A percentile compares a stretch with the other conserved stretches of the same genome.
Conservation (phyloP, 1,140 invertebrate genomes). For the Whitmania pigra region DNA sequence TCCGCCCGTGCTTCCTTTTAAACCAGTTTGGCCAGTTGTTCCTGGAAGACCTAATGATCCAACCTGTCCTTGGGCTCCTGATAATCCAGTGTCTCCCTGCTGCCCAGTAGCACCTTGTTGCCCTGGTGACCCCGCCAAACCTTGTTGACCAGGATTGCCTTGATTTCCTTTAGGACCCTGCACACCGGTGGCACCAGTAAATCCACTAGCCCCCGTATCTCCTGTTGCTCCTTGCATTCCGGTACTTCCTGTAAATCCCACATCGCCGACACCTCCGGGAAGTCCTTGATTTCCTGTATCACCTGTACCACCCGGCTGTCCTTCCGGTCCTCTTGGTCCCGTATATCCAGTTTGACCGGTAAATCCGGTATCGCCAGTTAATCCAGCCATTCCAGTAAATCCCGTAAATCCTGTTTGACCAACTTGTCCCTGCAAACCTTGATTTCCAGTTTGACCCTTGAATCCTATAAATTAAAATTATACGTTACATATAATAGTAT, state of each 20-base stretch:
- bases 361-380: too few relatives aligned
- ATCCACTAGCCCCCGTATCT: neutral
- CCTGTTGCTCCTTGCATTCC: neutral
- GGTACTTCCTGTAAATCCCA: neutral
- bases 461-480: too few relatives aligned
- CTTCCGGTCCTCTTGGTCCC: too few relatives aligned
- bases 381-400: too few relatives aligned
- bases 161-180: neutral
- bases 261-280: neutral
- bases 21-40: conserved; percentile 25
- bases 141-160: conserved; percentile 6
- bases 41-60: conserved; percentile 47
- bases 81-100: conserved; percentile 19
- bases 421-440: too few relatives aligned
- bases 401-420: too few relatives aligned
- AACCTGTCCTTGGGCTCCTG: conserved; percentile 40
- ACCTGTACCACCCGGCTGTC: neutral
- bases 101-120: conserved; percentile 5
- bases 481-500: too few relatives aligned
- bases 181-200: neutral
- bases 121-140: neutral
- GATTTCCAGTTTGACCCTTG: too few relatives aligned
- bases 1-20: neutral
- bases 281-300: conserved; percentile 5
- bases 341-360: too few relatives aligned